Conservation (phyloP, 1,140 invertebrate species). For the Ephestia elutella region DNA sequence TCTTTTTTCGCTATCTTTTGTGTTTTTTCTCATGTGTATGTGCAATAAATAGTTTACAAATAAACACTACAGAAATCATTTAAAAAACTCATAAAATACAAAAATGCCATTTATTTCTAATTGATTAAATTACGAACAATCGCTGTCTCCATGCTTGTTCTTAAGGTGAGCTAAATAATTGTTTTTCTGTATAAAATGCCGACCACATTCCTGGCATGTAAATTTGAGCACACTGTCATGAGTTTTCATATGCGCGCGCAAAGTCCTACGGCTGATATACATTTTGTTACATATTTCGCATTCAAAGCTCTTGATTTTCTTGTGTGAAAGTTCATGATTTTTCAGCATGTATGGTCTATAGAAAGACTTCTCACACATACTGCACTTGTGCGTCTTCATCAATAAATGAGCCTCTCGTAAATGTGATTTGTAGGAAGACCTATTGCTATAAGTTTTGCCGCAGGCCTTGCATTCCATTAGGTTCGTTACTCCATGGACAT, state of each 20-base stretch:
- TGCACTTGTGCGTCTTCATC: constrained; percentile 23
- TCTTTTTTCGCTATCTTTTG: too few species aligned
- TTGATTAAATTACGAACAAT: neutral
- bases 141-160: neutral
- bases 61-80: too few species aligned
- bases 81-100: too few species aligned
- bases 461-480: constrained; percentile 39
- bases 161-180: too few species aligned
- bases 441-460: neutral
- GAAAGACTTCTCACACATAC: too few species aligned
- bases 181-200: neutral
- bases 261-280: constrained; percentile 18
- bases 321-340: constrained; percentile 34
- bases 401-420: neutral
- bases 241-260: constrained; percentile 25
- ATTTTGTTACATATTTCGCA: constrained; percentile 23
- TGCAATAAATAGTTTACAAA: too few species aligned
- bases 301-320: constrained; percentile 27
- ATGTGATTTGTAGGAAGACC: too few species aligned
- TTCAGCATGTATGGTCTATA: constrained; percentile 9
- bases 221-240: too few species aligned
- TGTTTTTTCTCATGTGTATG: too few species aligned
- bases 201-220: too few species aligned
- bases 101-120: too few species aligned
- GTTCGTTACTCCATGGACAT: constrained; percentile 36